phyloP scores from a whole-genome alignment of 2,113 vertebrate species.

The Poicephalus gulielmi region DNA sequence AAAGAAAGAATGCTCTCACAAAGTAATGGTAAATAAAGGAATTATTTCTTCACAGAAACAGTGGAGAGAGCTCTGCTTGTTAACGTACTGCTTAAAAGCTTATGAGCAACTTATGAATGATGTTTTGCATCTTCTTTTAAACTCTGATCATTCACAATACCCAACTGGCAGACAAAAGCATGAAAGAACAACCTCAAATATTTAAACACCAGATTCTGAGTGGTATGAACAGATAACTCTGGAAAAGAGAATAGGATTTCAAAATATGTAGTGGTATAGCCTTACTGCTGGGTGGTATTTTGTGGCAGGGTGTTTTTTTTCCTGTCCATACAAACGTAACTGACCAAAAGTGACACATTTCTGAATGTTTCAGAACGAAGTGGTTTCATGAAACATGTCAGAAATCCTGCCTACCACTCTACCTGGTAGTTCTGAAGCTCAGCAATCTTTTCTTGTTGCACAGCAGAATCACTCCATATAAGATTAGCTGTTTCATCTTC shows the following conservation, averaged over 20 bases:
- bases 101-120: background rate
- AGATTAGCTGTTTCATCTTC: slow-evolving; percentile 97
- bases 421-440: slow-evolving; percentile 98
- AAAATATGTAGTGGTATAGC: background rate
- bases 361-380: background rate
- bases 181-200: background rate
- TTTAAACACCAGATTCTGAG: background rate
- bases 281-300: background rate
- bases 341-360: background rate
- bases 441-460: slow-evolving; percentile 96
- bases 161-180: background rate
- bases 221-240: background rate
- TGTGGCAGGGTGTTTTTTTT: fast-evolving
- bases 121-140: background rate
- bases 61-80: background rate
- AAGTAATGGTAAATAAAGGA: background rate
- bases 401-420: background rate
- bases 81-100: background rate
- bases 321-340: background rate
- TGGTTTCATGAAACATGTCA: background rate
- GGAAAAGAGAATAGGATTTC: background rate
- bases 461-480: slow-evolving; percentile 95
- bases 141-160: background rate
- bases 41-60: background rate
- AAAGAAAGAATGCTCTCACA: background rate